Percentiles rank a stretch among this genome's conserved stretches.
These are phyloP conservation scores for Triplophysa tibetana DNA, from an alignment of 2,113 vertebrate species.

Conservation along the genomic window DNA sequence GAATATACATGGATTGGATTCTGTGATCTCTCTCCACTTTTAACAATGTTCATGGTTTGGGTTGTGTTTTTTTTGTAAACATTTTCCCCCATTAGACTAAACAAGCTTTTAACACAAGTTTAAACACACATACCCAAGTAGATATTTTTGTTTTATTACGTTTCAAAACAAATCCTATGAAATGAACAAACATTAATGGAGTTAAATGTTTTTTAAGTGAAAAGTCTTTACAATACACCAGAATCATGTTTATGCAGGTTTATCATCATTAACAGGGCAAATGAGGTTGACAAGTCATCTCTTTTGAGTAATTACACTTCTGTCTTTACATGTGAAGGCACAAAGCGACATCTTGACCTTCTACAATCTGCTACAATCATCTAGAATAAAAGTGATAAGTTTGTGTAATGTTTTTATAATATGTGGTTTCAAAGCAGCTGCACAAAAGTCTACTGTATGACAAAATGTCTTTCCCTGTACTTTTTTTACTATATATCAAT, in stretches of 20 bases:
- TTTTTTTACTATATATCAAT: no score
- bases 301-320: constrained; percentile 54
- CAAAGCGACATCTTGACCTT: constrained; percentile 44
- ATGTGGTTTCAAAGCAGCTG: no score
- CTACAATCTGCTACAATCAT: background rate
- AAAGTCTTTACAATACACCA: background rate
- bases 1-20: constrained; percentile 50
- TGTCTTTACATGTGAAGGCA: constrained; percentile 47
- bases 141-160: no score
- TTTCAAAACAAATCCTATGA: background rate
- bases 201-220: no score
- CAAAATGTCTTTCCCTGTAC: no score
- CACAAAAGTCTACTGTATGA: no score
- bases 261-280: constrained; percentile 6
- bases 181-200: background rate
- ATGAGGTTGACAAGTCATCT: constrained; percentile 30
- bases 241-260: background rate
- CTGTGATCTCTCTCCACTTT: constrained; percentile 44
- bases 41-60: constrained; percentile 30
- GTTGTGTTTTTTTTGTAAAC: constrained; percentile 21
- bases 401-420: no score
- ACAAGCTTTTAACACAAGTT: background rate
- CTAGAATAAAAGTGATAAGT: no score
- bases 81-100: background rate
- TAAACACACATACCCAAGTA: no score